Base-by-base conservation (phyloP, 2,113 vertebrate species). In the Clinocottus analis region DNA sequence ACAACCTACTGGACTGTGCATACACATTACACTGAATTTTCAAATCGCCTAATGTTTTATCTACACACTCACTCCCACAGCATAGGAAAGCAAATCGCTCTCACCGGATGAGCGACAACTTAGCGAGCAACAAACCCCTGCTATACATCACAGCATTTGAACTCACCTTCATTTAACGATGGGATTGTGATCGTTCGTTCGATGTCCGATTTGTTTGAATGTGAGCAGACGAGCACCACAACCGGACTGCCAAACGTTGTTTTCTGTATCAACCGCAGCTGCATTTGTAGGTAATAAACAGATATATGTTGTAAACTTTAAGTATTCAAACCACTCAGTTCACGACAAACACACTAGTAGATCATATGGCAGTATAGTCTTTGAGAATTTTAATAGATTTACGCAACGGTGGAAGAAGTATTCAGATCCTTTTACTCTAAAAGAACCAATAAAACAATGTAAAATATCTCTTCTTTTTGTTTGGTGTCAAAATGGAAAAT, bases 221-320 rank as follows among this genome's bases (percentile, higher is more conserved):
- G 37, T 66, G 63, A 8, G 0, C 17, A 23, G 27, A 85, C 75
- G 0, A 7, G 19, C 23, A 94, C 88, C 27, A 72, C 23, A n/a
- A 93, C 70, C 4, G 7, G 35, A 83, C 7, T 80, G 41, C 92
- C 91, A 4, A 91, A 93, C 10, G 6, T n/a, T 55, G 73, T 66
- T 43, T 85, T 65, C 41, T 84, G 75, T 7, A 76, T 91, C 74
- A 94, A 47, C 31, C 85, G 73, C 77, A 94, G 83, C 93, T 91
- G 86, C 70, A 85, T 70, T 83, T 88, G 23, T 6, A 56, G 43
- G 39, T 70, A 73, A 75, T 16, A 60, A 7, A 33, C 13, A n/a
- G n/a, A 31, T 37, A 16, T 12, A 65, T 4, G 31, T n/a, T 11
- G 13, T 55, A 5, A 75, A 64, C 43, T 7, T 43, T 16, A 25